Evolutionary conservation across 2,113 vertebrate species (phyloP), one percentile per base, ranked within the genome.

Genomic region (Sprattus sprattus): DNA sequence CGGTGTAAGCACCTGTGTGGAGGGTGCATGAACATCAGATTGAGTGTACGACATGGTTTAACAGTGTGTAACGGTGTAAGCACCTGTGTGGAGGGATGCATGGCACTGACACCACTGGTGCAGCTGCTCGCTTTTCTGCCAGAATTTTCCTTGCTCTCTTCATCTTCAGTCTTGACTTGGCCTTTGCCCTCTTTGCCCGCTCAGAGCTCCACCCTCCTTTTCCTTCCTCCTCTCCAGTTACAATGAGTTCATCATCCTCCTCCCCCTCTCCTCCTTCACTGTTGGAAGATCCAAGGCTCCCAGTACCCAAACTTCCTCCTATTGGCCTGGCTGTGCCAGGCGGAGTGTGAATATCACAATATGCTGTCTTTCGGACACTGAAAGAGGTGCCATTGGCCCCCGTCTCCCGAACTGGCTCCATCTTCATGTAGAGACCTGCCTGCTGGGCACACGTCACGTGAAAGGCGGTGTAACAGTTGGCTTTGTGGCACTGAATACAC

Each of bases 401-500:
- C 0, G 97, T 99, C 93, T 99, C 98, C 49, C 98, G 94, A 88
- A 99, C 98, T 0, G 98, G 98, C 92, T 99, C 98, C 98, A 99
- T 99, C 91, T 99, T 99, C 98, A 99, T 99, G 90, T 99, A 99
- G 20, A 99, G 97, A 86, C 98, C 98, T 0, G 98, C 98, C 93
- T 99, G 98, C 94, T 99, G 98, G 39, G 98, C 98, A 0, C 98
- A 99, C 25, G 98, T 99, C 88, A 99, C 98, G 0, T 99, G 98
- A 95, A 99, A 99, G 88, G 98, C 98, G 0, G 98, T 99, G 94
- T 99, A 99, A 92, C 98, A 99, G 94, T 99, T 99, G 85, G 98
- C 98, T 91, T 99, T 99, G 94, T 99, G 98, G 89, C 98, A 99
- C 94, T 99, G 98, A 90, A 99, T 99, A 90, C 98, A 99, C 87